Base-by-base conservation (phyloP, 2,797 vertebrate species). In the Acridotheres tristis region DNA sequence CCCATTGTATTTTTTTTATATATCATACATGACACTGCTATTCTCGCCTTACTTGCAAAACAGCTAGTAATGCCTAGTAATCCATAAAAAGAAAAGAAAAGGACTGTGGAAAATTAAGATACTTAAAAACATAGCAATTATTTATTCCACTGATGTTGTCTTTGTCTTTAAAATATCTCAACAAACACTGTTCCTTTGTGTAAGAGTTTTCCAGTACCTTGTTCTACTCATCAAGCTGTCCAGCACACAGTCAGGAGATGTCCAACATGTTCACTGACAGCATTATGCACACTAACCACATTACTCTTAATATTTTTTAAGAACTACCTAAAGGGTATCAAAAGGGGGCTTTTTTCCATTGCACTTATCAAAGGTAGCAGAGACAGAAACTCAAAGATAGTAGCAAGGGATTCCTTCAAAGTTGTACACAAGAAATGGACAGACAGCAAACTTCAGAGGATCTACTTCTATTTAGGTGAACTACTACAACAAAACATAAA, bases 401-500 rank as follows among this genome's bases (percentile, higher is more conserved):
- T 5, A 63, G 13, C 40, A 71, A 83, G 25, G 13, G 20, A 54
- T 62, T 65, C 51, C 22, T 74, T 53, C 22, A 34, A 58, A 90
- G 23, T 0, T 47, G 16, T n/a, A 32, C 0, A 0, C 6, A 66
- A 79, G 21, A 59, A 91, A n/a, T 2, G 13, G 42, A 80, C 13
- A 48, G 16, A 73, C 9, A 73, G 29, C 11, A 69, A 68, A 79
- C 48, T 73, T 20, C 3, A 20, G 20, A 89, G 48, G 15, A 66
- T 57, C 55, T 66, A 16, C 12, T 59, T 47, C 69, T 69, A 12
- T 51, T 65, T 55, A 58, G 15, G 6, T 32, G 13, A 90, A 78
- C 17, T 40, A 65, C 26, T 3, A 5, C 12, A 88, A 73, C 18
- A 62, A 38, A 55, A 36, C 6, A 9, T 11, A 69, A 57, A 82